Percentiles rank a stretch among this genome's conserved stretches.
Conservation (phyloP, 2,113 vertebrate genomes). For the Oxyruncus cristatus region DNA sequence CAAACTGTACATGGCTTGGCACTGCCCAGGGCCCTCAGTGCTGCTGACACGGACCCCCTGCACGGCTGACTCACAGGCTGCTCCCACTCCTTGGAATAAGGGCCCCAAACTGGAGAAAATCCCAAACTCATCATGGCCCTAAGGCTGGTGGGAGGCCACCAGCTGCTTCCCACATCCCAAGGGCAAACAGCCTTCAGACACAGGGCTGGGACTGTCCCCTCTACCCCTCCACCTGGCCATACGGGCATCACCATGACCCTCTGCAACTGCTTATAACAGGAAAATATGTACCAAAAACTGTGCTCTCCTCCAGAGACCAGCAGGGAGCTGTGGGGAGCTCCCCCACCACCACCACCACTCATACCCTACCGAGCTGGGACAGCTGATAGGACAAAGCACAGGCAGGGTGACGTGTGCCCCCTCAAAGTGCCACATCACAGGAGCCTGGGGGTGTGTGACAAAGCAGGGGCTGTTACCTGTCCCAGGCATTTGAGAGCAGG, state of each 20-base stretch:
- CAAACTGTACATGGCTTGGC: accelerated
- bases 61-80: not conserved
- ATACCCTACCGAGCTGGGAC: not conserved
- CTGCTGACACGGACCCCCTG: accelerated
- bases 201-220: not conserved
- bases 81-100: not conserved
- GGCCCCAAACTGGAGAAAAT: not conserved
- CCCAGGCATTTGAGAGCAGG: not conserved
- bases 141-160: not conserved
- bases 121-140: not conserved
- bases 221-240: not conserved
- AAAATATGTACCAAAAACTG: accelerated
- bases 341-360: not conserved
- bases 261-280: not conserved
- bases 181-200: not conserved
- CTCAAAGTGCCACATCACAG: not conserved
- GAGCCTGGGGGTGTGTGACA: accelerated
- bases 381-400: accelerated
- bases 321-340: not conserved
- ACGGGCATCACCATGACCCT: not conserved
- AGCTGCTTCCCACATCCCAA: accelerated
- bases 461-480: too few species aligned
- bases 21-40: accelerated
- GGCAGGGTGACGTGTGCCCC: not conserved
- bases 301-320: accelerated